These are phyloP conservation scores for Drosophila chauvacae DNA, from an alignment of 1,140 invertebrate genomes.

Conservation along the genomic window DNA sequence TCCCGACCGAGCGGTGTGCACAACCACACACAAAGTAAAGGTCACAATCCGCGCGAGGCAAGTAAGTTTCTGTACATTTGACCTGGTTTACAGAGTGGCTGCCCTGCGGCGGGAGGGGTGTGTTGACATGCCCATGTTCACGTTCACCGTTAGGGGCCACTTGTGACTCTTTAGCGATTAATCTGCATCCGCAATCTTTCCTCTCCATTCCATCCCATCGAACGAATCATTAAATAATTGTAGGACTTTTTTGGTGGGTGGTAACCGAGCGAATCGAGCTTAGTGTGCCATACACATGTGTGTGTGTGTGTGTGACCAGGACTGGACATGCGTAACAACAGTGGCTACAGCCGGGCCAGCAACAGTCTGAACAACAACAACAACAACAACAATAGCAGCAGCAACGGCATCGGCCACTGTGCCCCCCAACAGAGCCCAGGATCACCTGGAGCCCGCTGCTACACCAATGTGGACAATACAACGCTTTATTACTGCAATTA, in stretches of 20 bases:
- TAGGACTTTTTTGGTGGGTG: slow-evolving; percentile 31
- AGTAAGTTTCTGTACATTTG: slow-evolving; percentile 52
- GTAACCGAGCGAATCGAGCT: slow-evolving; percentile 26
- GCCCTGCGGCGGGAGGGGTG: slow-evolving; percentile 1
- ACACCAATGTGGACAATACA: slow-evolving; percentile 56
- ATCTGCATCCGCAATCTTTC: slow-evolving; percentile 33
- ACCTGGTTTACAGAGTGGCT: slow-evolving; percentile 35
- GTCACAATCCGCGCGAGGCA: slow-evolving; percentile 36
- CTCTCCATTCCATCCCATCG: slow-evolving; percentile 22
- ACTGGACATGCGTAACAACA: slow-evolving; percentile 66
- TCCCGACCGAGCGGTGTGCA: slow-evolving; percentile 9
- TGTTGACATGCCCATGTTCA: slow-evolving; percentile 20
- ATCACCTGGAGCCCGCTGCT: slow-evolving; percentile 41
- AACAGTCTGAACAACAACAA: slow-evolving; percentile 52
- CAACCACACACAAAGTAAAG: slow-evolving; percentile 48
- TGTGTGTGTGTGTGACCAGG: slow-evolving; percentile 8
- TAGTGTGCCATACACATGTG: slow-evolving; percentile 14
- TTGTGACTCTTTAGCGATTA: slow-evolving; percentile 27
- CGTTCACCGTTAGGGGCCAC: slow-evolving; percentile 23
- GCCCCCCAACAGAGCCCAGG: slow-evolving; percentile 6
- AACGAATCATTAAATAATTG: slow-evolving; percentile 45
- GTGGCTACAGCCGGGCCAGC: slow-evolving; percentile 31
- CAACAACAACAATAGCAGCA: slow-evolving; percentile 13
- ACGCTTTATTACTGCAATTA: slow-evolving; percentile 65
- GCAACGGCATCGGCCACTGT: neutral